These are phyloP conservation scores for Saguinus midas DNA, from an alignment of 2,113 vertebrate genomes.

Conservation along the genomic window DNA sequence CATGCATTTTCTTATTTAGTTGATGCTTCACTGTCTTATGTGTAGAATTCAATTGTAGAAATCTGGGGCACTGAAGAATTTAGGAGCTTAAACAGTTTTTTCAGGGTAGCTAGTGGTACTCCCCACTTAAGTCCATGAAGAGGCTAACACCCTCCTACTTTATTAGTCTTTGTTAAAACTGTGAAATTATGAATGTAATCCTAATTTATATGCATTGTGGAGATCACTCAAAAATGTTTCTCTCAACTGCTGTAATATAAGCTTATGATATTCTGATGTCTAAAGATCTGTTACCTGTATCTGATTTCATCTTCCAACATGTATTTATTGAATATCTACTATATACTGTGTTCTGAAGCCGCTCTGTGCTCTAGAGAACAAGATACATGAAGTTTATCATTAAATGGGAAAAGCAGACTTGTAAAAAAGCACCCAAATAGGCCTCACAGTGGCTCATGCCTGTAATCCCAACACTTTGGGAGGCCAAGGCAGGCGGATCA, in stretches of 20 bases:
- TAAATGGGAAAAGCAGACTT: not conserved
- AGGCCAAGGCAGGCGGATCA: no score
- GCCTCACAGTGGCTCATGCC: no score
- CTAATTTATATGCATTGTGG: not conserved
- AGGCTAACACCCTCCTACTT: not conserved
- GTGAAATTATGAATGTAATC: not conserved
- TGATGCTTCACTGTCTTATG: not conserved
- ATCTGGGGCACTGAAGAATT: not conserved
- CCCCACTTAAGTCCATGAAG: not conserved
- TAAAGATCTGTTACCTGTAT: not conserved
- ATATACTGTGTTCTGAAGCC: not conserved
- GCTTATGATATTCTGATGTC: not conserved
- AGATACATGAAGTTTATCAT: not conserved
- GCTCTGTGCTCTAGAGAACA: not conserved
- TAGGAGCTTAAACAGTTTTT: not conserved
- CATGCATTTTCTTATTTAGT: not conserved
- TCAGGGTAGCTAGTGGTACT: not conserved
- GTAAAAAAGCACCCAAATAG: not conserved
- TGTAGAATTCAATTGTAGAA: not conserved
- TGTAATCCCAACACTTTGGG: no score
- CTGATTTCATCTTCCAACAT: not conserved
- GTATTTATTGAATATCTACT: not conserved
- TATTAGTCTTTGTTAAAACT: not conserved
- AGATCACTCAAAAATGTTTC: not conserved
- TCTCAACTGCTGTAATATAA: not conserved